A percentile compares a stretch with the other conserved stretches of the same genome.
Evolutionary conservation across 23 tunicate species (phyloP).

Genomic region (Clavelina lepadiformis): DNA sequence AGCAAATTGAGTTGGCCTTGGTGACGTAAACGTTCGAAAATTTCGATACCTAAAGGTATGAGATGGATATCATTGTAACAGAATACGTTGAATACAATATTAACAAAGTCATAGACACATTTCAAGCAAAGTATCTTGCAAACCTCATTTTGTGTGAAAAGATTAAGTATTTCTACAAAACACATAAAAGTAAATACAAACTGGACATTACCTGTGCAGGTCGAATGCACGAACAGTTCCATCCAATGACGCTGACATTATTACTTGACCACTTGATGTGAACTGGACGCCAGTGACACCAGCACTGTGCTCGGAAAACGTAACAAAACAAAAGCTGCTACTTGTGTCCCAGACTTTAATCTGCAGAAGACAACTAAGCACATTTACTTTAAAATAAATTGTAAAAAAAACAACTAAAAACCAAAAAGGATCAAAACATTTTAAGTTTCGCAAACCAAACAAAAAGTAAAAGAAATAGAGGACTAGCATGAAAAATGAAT

Average conservation of each 20-base stretch:
- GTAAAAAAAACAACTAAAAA: too few species aligned
- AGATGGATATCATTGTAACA: too few species aligned
- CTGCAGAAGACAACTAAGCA: too few species aligned
- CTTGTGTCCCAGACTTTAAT: conserved; percentile 86
- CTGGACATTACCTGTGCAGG: conserved; percentile 73
- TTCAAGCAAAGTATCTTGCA: too few species aligned
- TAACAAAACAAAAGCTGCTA: conserved; percentile 77
- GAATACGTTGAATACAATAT: too few species aligned
- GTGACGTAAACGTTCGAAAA: conserved; percentile 84
- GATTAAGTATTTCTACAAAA: background rate
- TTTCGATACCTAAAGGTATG: conserved; percentile 75
- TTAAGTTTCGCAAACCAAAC: too few species aligned
- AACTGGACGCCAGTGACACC: conserved; percentile 56
- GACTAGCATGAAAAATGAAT: too few species aligned
- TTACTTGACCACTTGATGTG: conserved; percentile 63
- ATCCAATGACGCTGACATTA: conserved; percentile 66
- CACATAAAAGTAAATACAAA: too few species aligned
- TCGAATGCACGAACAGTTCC: conserved; percentile 95
- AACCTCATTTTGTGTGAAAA: background rate
- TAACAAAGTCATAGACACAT: too few species aligned
- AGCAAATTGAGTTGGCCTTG: conserved; percentile 65
- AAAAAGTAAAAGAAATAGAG: too few species aligned
- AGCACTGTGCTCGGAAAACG: conserved; percentile 68
- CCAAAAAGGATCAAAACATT: too few species aligned
- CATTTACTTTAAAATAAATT: too few species aligned